phyloP scores from a whole-genome alignment of 2,113 vertebrate species.

The Pituophis catenifer region DNA sequence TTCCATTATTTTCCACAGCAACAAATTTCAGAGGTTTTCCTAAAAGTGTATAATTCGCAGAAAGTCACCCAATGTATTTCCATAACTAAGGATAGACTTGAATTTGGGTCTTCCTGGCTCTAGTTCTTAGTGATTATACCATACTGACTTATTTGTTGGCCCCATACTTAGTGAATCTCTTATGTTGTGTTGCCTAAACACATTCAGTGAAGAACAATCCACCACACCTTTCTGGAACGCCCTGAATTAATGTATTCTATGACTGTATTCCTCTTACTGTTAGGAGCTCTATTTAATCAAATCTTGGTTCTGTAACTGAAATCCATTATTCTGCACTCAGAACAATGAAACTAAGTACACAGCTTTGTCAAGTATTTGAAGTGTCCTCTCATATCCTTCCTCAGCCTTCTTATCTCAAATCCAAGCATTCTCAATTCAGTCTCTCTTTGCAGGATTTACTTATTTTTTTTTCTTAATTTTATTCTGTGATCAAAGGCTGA shows the following conservation, averaged over 20 bases:
- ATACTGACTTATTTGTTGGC: neutral
- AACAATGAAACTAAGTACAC: neutral
- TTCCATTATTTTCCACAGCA: neutral
- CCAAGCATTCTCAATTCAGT: neutral
- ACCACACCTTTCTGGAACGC: neutral
- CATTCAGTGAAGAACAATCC: neutral
- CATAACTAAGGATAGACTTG: neutral
- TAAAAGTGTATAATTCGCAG: neutral
- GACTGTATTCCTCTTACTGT: neutral
- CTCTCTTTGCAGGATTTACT: neutral
- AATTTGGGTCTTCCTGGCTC: neutral
- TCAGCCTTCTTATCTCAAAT: neutral
- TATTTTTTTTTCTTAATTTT: neutral
- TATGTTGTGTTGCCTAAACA: neutral
- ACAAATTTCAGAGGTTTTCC: neutral
- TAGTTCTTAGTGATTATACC: neutral
- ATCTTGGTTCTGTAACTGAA: neutral
- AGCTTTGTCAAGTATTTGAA: neutral
- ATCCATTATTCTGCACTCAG: neutral
- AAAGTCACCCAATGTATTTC: neutral
- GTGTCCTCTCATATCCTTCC: neutral
- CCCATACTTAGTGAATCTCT: neutral
- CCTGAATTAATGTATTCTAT: neutral
- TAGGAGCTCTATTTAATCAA: neutral
- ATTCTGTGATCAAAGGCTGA: neutral